A percentile compares a stretch with the other conserved stretches of the same genome.
Conservation (phyloP, 2,113 vertebrate genomes). For the Halichoerus grypus region DNA sequence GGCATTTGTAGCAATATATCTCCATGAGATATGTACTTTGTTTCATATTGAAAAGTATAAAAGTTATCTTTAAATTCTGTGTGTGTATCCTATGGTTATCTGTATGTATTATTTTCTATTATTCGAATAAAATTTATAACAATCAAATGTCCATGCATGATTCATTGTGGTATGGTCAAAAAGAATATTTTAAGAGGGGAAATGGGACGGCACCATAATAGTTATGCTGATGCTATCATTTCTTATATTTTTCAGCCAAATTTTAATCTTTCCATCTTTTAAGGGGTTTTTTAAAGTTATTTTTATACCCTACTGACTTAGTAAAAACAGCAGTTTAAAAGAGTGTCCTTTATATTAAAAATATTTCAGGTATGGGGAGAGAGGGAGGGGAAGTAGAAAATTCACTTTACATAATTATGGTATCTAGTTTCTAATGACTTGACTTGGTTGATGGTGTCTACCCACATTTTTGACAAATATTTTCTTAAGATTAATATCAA, state of each 20-base stretch:
- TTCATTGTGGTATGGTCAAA: background rate
- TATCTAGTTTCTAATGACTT: background rate
- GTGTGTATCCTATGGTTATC: constrained; percentile 97
- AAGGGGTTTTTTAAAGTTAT: background rate
- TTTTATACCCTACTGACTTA: background rate
- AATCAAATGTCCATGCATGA: constrained; percentile 16
- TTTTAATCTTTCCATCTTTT: background rate
- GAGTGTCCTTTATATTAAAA: background rate
- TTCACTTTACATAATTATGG: background rate
- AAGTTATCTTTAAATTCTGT: constrained; percentile 91
- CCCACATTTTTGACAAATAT: background rate
- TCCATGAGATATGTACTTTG: constrained; percentile 95
- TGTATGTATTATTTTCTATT: constrained; percentile 90
- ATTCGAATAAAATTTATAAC: constrained; percentile 90
- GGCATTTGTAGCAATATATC: constrained; percentile 89
- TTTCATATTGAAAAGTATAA: constrained; percentile 99
- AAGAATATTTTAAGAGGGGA: background rate
- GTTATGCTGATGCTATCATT: background rate
- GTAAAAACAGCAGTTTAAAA: background rate
- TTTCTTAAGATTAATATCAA: background rate
- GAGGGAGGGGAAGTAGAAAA: background rate
- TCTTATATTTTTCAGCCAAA: background rate
- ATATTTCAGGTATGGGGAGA: background rate
- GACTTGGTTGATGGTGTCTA: background rate
- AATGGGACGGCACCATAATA: background rate